phyloP scores from a whole-genome alignment of 2,888 invertebrate species.

The Andrena trimmerana region DNA sequence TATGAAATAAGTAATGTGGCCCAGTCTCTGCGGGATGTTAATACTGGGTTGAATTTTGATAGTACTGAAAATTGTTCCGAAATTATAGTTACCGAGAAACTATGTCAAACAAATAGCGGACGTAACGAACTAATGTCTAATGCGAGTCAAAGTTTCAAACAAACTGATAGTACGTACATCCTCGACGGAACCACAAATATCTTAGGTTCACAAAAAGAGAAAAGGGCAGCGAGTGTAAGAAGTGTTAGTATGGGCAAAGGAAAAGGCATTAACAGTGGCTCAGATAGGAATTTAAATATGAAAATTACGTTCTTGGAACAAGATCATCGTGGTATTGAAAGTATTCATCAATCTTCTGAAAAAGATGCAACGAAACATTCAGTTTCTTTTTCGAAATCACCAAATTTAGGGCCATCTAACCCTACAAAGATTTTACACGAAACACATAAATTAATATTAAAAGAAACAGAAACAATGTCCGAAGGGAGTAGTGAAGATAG shows the following conservation, averaged over 20 bases:
- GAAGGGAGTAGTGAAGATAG: constrained; percentile 76
- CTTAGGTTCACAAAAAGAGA: not conserved
- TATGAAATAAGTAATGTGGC: not conserved
- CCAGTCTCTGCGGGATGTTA: not conserved
- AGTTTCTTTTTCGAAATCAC: constrained; percentile 6
- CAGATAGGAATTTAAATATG: constrained; percentile 61
- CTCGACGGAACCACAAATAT: not conserved
- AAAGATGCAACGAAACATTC: constrained; percentile 17
- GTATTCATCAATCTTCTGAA: not conserved
- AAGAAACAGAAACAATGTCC: constrained; percentile 57
- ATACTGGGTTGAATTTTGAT: not conserved
- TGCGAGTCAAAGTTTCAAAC: not conserved
- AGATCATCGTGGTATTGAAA: constrained; percentile 2
- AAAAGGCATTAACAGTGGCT: constrained; percentile 23
- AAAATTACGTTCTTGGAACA: constrained; percentile 64
- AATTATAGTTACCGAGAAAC: not conserved
- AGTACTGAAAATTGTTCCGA: constrained; percentile 12
- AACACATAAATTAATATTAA: constrained; percentile 59
- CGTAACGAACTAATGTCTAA: constrained; percentile 6
- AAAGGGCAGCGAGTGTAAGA: not conserved
- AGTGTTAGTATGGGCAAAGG: constrained; percentile 4
- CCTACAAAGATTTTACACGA: constrained; percentile 15
- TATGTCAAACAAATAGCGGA: not conserved
- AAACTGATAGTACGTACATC: constrained; percentile 1
- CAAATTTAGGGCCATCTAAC: constrained; percentile 24